Base-by-base conservation (phyloP, 2,113 vertebrate species). In the Noturus placidus region DNA sequence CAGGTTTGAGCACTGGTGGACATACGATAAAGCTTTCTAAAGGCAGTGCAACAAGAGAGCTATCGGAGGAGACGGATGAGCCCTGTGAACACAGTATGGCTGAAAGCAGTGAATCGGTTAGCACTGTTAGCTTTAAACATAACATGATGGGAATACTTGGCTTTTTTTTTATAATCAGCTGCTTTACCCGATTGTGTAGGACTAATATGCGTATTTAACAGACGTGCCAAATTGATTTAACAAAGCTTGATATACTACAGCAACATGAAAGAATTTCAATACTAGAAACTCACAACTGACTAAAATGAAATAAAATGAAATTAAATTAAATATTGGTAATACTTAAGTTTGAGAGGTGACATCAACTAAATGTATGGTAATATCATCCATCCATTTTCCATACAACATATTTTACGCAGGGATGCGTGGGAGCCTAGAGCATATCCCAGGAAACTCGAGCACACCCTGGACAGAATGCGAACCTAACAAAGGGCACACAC, bases 11-110 rank as follows among this genome's bases (percentile, higher is more conserved):
- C 38, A 57, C 86, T 86, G 56, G 69, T 87, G 65, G 82, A 33
- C 77, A 52, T 54, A 86, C 52, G 9, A 56, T 63, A 82, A 42
- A 81, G 56, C 42, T 87, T 89, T 87, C 65, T 85, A 82, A 87
- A 85, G 30, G 65, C 42, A 89, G 42, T 82, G 76, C 82, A 87
- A 70, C 67, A 81, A 35, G 65, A 76, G 88, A 67, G 82, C 88
- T 67, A 80, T 82, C 63, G 50, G 46, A 67, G 61, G 69, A 69
- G 56, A 86, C 14, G 13, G 50, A 52, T 86, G 35, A 35, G 27
- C 50, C 38, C 61, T 19, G 52, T 33, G 10, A 52, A 88, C 57
- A 56, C 30, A 52, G 50, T 85, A 61, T 57, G 38, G 19, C 56
- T 22, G 50, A 80, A 86, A 69, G 76, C 85, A 80, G n/a, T 54